Conservation (phyloP, 2,888 invertebrate species). For the Loripinus fragilis region DNA sequence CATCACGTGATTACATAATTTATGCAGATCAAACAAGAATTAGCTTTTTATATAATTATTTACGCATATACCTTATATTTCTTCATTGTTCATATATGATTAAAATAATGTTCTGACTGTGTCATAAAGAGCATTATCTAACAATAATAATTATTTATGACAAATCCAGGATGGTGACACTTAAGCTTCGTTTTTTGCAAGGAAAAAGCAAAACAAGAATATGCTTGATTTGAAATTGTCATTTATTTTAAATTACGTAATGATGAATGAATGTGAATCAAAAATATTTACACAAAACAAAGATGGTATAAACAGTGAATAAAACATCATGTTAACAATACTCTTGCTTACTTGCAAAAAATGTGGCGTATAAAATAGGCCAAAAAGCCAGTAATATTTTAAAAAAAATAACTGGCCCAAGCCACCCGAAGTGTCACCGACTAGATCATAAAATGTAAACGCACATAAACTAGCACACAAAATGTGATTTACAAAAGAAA, state of each 20-base stretch:
- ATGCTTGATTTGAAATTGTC: slow-evolving; percentile 6
- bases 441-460: too few relatives aligned
- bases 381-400: background rate
- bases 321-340: slow-evolving; percentile 4
- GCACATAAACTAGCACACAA: too few relatives aligned
- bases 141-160: background rate
- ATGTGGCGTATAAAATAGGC: background rate
- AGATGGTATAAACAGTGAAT: slow-evolving; percentile 3
- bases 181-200: background rate
- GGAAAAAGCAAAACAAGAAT: background rate
- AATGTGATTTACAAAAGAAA: too few relatives aligned
- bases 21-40: too few relatives aligned
- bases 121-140: background rate
- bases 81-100: too few relatives aligned
- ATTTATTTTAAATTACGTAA: slow-evolving; percentile 7
- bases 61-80: too few relatives aligned
- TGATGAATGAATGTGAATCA: background rate
- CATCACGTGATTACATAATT: too few relatives aligned
- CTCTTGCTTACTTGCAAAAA: background rate
- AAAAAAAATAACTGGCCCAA: too few relatives aligned
- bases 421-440: too few relatives aligned
- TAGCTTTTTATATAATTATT: too few relatives aligned
- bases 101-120: background rate
- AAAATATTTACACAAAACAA: slow-evolving; percentile 5
- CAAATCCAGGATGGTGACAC: slow-evolving; percentile 1